Conservation (phyloP, 2,888 invertebrate genomes). For the Phalera bucephala region DNA sequence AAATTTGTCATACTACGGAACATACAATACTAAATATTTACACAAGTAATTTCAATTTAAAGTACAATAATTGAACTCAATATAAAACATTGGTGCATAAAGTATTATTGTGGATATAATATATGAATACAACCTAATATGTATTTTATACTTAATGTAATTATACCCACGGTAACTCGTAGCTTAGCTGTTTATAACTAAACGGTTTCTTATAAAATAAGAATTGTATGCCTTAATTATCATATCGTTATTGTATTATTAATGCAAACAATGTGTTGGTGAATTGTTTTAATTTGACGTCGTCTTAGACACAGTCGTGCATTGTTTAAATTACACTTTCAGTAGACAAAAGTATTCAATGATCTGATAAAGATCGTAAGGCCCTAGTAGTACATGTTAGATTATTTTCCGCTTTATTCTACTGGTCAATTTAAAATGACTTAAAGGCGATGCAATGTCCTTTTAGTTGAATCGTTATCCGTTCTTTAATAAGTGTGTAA, state of each 20-base stretch:
- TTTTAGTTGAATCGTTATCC: no score
- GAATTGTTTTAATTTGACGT: conserved; percentile 5
- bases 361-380: no score
- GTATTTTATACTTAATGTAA: conserved; percentile 18
- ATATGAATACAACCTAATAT: conserved; percentile 19
- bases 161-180: conserved; percentile 29
- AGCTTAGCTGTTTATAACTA: conserved; percentile 53
- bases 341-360: no score
- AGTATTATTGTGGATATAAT: conserved; percentile 25
- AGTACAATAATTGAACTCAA: conserved; percentile 34
- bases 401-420: no score
- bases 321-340: no score
- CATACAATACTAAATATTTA: conserved; percentile 1
- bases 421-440: no score
- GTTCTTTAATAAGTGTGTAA: no score
- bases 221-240: conserved; percentile 78
- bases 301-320: not conserved
- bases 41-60: conserved; percentile 20
- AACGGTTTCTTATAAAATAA: conserved; percentile 75
- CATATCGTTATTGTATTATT: conserved; percentile 80
- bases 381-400: no score
- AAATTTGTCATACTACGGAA: not conserved
- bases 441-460: no score
- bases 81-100: conserved; percentile 41
- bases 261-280: conserved; percentile 52